A percentile compares a stretch with the other conserved stretches of the same genome.
These are phyloP conservation scores for Bombylius major DNA, from an alignment of 2,888 invertebrate species.

Conservation along the genomic window DNA sequence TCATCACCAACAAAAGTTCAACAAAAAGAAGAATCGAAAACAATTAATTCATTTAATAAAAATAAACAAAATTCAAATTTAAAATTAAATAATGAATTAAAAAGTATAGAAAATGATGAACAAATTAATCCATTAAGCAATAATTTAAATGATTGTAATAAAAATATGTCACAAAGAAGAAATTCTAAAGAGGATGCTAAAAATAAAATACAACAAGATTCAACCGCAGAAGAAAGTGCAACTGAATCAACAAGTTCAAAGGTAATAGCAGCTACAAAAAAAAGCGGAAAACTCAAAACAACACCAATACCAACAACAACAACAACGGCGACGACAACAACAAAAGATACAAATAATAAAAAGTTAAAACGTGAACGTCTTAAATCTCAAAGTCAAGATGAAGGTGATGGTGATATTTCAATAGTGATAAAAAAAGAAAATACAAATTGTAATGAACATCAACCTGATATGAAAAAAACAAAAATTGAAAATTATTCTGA, in stretches of 20 bases:
- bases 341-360: not conserved
- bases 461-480: not conserved
- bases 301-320: not conserved
- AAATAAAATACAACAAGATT: not conserved
- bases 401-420: not conserved
- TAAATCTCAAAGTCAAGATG: not conserved
- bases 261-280: not conserved
- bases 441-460: not conserved
- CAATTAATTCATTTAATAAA: not conserved
- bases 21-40: not conserved
- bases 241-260: not conserved
- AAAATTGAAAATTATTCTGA: not conserved
- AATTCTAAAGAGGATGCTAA: not conserved
- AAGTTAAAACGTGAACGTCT: not conserved
- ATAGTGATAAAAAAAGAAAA: no score
- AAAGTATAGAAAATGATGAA: not conserved
- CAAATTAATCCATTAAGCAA: not conserved
- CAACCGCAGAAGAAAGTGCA: not conserved
- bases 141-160: not conserved
- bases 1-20: not conserved
- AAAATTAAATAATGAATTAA: not conserved
- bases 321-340: not conserved
- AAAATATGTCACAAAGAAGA: not conserved
- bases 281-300: not conserved
- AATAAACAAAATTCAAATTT: not conserved